Evolutionary conservation across 2,113 vertebrate species (phyloP).

Genomic region (Phrynosoma blainvillii): DNA sequence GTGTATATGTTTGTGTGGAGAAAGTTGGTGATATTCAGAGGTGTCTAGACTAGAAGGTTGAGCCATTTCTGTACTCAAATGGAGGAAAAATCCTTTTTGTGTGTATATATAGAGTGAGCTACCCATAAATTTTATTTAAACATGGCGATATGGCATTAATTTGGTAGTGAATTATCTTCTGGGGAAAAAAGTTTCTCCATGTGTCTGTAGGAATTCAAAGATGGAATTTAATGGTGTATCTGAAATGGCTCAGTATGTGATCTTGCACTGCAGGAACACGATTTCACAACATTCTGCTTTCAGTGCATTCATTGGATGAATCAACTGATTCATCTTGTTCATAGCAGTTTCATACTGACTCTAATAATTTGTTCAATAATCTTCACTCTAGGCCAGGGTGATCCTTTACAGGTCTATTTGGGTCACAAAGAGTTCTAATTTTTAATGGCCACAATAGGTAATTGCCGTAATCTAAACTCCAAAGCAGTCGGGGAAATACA

Average conservation of each 20-base stretch:
- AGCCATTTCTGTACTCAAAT: neutral
- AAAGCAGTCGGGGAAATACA: neutral
- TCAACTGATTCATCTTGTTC: neutral
- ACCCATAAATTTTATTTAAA: constrained; percentile 12
- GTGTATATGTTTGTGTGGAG: neutral
- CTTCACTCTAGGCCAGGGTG: neutral
- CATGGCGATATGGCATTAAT: neutral
- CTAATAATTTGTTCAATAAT: constrained; percentile 3
- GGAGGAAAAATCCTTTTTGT: neutral
- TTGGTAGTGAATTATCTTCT: constrained; percentile 21
- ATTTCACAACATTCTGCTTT: constrained; percentile 31
- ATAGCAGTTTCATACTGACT: neutral
- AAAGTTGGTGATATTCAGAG: neutral
- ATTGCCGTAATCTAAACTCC: neutral
- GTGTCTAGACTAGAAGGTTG: too few species aligned
- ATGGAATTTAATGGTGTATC: constrained; percentile 1
- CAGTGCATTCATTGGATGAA: neutral
- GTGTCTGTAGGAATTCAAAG: neutral
- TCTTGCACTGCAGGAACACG: constrained; percentile 19
- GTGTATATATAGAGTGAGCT: neutral
- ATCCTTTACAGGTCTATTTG: neutral
- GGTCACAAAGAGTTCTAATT: neutral
- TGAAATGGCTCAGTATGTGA: constrained; percentile 19
- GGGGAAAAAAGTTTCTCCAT: constrained; percentile 1
- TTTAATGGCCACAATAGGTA: neutral